Conservation (phyloP, 2,888 invertebrate genomes). For the Drosophila dives region DNA sequence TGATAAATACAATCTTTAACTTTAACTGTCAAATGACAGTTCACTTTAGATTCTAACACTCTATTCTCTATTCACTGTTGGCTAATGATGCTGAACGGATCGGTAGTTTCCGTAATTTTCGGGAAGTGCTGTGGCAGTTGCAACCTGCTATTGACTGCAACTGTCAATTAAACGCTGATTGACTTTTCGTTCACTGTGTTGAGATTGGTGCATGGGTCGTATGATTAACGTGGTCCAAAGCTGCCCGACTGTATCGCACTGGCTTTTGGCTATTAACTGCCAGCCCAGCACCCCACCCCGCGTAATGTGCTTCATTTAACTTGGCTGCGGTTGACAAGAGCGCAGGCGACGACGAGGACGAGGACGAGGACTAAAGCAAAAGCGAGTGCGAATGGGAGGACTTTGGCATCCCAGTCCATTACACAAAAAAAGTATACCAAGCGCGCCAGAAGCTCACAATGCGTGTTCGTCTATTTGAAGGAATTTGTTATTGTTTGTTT, state of each 20-base stretch:
- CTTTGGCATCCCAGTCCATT: constrained; percentile 72
- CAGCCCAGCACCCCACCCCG: constrained; percentile 1
- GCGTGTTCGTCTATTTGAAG: constrained; percentile 36
- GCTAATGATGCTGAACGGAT: constrained; percentile 32
- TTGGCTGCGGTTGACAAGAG: constrained; percentile 66
- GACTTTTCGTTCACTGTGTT: constrained; percentile 62
- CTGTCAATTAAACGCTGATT: constrained; percentile 77
- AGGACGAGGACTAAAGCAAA: constrained; percentile 7
- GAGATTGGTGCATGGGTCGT: constrained; percentile 64
- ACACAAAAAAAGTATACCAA: constrained; percentile 76
- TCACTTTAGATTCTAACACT: not conserved
- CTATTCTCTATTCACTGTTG: too few species aligned
- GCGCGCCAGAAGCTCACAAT: constrained; percentile 78
- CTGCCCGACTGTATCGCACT: constrained; percentile 13
- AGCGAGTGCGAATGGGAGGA: constrained; percentile 19
- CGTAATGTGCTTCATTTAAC: constrained; percentile 73
- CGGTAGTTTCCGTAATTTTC: constrained; percentile 17
- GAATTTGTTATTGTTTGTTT: constrained; percentile 8
- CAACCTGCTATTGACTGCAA: constrained; percentile 58
- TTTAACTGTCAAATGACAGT: not conserved
- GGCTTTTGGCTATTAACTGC: constrained; percentile 59
- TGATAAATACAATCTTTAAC: not conserved
- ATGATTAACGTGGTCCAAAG: constrained; percentile 64
- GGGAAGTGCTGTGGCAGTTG: constrained; percentile 17
- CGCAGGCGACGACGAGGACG: constrained; percentile 14